Conservation (phyloP, 1,140 invertebrate species). For the Polyergus mexicanus region DNA sequence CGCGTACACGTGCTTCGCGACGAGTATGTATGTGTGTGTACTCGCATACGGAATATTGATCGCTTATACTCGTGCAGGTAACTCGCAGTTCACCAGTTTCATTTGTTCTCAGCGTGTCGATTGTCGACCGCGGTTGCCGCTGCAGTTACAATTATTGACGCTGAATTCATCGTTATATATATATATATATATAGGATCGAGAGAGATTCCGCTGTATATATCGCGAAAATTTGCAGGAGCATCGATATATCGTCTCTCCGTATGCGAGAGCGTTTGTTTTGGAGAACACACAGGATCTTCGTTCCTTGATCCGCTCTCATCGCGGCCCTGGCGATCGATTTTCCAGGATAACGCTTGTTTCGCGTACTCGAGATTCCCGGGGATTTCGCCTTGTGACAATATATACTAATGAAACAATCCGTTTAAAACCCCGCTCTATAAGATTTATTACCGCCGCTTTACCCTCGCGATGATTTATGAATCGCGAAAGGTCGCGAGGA, state of each 20-base stretch:
- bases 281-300: conserved; percentile 4
- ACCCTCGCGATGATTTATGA: neutral
- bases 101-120: conserved; percentile 74
- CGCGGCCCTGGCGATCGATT: conserved; percentile 24
- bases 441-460: neutral
- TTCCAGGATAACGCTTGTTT: conserved; percentile 1
- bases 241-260: neutral
- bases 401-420: neutral
- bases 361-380: conserved; percentile 19
- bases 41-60: conserved; percentile 79
- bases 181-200: no score
- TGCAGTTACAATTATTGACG: conserved; percentile 9
- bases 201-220: neutral
- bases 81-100: conserved; percentile 75
- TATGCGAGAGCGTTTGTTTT: neutral
- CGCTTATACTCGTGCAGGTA: conserved; percentile 70
- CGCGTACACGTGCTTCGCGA: conserved; percentile 74
- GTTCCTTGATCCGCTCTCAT: conserved; percentile 17
- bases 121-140: conserved; percentile 12
- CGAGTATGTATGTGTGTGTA: conserved; percentile 63
- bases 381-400: neutral
- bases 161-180: neutral
- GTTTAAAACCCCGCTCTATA: neutral
- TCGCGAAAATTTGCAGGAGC: neutral
- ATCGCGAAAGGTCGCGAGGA: neutral